Evolutionary conservation across 2,888 invertebrate genomes (phyloP).

Genomic region (Melinopterus prodromus): DNA sequence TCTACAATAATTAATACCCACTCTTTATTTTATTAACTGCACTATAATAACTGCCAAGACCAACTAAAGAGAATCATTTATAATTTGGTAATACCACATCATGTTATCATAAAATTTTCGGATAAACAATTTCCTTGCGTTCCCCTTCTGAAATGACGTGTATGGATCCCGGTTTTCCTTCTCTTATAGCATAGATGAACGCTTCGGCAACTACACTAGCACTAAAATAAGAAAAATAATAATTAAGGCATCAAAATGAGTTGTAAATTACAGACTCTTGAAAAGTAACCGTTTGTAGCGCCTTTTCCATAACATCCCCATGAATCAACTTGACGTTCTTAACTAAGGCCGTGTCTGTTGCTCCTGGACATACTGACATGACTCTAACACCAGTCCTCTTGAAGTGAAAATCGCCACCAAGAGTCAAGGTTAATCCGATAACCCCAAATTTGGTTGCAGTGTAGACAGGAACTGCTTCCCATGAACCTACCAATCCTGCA

Average conservation of each 20-base stretch:
- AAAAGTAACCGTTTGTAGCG: too few species aligned
- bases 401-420: slow-evolving; percentile 51
- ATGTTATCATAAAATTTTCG: background rate
- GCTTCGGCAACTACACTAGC: slow-evolving; percentile 49
- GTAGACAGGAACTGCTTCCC: slow-evolving; percentile 47
- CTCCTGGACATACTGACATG: slow-evolving; percentile 58
- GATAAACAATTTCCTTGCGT: background rate
- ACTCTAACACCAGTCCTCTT: slow-evolving; percentile 56
- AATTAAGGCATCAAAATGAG: background rate
- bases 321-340: background rate
- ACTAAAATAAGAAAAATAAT: background rate
- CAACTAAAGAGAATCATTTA: too few species aligned
- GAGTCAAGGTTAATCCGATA: slow-evolving; percentile 50
- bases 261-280: background rate
- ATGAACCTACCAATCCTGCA: slow-evolving; percentile 49
- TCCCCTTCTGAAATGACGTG: background rate
- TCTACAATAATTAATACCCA: too few species aligned
- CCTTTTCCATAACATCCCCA: background rate
- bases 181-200: background rate
- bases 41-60: too few species aligned
- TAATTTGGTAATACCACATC: too few species aligned
- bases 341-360: slow-evolving; percentile 53
- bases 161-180: background rate
- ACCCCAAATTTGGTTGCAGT: slow-evolving; percentile 57
- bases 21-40: too few species aligned